Evolutionary conservation across 2,113 vertebrate genomes (phyloP).

Genomic region (Heterotilapia buettikoferi): DNA sequence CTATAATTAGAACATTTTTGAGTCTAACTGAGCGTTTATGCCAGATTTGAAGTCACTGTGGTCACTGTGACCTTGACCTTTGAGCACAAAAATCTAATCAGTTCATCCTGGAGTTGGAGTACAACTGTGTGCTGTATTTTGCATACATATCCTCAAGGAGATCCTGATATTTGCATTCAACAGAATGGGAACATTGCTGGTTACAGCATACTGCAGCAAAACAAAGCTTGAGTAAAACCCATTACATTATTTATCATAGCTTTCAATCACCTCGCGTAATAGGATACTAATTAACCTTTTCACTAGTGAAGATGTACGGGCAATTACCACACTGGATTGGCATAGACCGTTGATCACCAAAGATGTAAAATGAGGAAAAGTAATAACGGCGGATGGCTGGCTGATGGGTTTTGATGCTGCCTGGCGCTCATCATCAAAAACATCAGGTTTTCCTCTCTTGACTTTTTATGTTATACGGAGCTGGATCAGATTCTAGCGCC

Average conservation of each 20-base stretch:
- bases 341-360: conserved; percentile 36
- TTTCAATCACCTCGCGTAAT: conserved; percentile 61
- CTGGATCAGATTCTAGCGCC: background rate
- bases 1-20: background rate
- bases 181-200: background rate
- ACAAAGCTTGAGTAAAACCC: conserved; percentile 30
- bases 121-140: background rate
- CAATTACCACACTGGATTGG: conserved; percentile 56
- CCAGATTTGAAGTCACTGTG: background rate
- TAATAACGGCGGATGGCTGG: conserved; percentile 13
- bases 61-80: background rate
- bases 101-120: background rate
- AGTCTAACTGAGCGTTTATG: background rate
- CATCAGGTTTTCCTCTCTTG: background rate
- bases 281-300: conserved; percentile 70
- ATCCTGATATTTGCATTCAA: background rate
- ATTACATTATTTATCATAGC: conserved; percentile 53
- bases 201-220: background rate
- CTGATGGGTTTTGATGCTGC: conserved; percentile 7
- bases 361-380: conserved; percentile 44
- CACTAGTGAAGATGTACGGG: conserved; percentile 40
- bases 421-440: background rate
- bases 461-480: background rate
- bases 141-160: background rate
- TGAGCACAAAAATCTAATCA: background rate